Evolutionary conservation across 2,888 invertebrate genomes (phyloP), one percentile per base, ranked within the genome.

Genomic region (Aquatica leii): DNA sequence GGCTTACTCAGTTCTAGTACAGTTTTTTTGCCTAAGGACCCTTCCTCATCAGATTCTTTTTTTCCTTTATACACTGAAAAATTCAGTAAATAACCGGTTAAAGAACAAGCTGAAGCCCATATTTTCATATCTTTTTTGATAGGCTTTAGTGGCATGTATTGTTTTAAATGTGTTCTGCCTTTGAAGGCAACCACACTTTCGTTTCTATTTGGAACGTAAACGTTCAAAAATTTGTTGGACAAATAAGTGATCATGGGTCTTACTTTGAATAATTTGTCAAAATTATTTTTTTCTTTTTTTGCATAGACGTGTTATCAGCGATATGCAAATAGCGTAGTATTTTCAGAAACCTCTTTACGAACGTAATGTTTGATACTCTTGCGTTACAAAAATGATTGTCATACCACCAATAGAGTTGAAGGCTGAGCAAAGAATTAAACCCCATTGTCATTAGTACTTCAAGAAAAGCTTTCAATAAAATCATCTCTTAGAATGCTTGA

Each of bases 1-100:
- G 61, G 59, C 51, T 66, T 63, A 34, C 65, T 60, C 31, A 77
- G 59, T 65, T 74, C 69, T 37, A 69, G 54, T 43, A 76, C 52
- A 9, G 74, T 71, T 68, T 69, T 66, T 66, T 73, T 73, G 35
- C 74, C 76, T 52, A 73, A 18, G 3, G 43, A 48, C 40, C 57
- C 66, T 41, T 67, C 66, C 68, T 66, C 55, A 48, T 56, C 53
- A 51, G 37, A 63, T 59, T 64, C 40, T 40, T 51, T 65, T 20
- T 68, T 71, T 50, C 74, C 69, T 66, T 73, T 65, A 69, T 74
- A 65, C 49, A 74, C 49, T 54, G 66, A 67, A 66, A 71, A 67
- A 50, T 62, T 65, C 43, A 71, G 40, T 52, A 71, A 60, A 58
- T 60, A 72, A 20, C 68, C 67, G 34, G 67, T 71, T 49, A 49